phyloP scores from a whole-genome alignment of 2,888 invertebrate genomes.

The Muscina levida region DNA sequence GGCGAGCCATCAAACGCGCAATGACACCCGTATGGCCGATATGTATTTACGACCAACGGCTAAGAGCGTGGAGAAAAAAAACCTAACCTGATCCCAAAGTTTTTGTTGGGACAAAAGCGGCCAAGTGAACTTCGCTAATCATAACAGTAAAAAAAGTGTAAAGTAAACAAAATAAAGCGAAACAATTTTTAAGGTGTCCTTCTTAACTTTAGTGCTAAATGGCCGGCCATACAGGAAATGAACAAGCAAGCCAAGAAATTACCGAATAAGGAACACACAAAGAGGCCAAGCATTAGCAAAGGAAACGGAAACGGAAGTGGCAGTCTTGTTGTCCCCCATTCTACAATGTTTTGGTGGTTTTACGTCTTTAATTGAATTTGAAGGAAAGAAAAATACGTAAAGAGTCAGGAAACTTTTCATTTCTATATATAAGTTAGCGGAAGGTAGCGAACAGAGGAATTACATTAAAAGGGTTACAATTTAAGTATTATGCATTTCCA shows the following conservation, averaged over 20 bases:
- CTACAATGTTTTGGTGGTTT: no score
- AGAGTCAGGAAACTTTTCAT: not conserved
- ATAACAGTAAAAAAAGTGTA: constrained; percentile 25
- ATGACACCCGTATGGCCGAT: not conserved
- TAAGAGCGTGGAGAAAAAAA: not conserved
- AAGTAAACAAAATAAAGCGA: constrained; percentile 36
- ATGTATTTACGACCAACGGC: no score
- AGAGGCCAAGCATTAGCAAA: constrained; percentile 14
- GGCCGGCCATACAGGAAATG: no score
- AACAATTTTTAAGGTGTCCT: no score
- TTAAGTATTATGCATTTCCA: no score
- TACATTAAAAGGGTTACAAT: no score
- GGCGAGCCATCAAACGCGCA: not conserved
- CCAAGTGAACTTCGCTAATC: not conserved
- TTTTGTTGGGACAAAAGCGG: no score
- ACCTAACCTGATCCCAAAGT: not conserved
- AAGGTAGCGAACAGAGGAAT: no score
- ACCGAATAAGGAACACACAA: constrained; percentile 25
- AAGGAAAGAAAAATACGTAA: not conserved
- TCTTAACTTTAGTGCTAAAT: no score
- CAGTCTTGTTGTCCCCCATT: not conserved
- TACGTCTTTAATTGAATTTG: constrained; percentile 4
- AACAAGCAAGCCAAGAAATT: no score
- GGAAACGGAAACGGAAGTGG: constrained; percentile 35
- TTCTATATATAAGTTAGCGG: no score